phyloP scores from a whole-genome alignment of 1,140 invertebrate species.

The Monochamus saltuarius region DNA sequence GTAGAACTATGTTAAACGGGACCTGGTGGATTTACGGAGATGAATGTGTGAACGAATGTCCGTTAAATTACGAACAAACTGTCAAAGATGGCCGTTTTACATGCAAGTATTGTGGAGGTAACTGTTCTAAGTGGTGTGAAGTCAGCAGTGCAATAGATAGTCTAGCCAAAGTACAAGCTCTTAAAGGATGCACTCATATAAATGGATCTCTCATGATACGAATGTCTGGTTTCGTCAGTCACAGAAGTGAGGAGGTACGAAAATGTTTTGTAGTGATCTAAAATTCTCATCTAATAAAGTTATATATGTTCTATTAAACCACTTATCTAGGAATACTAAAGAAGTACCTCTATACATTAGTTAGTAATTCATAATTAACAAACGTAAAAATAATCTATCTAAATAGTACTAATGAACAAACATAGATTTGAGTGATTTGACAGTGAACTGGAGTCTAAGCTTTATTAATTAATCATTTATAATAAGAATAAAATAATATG shows the following conservation, averaged over 20 bases:
- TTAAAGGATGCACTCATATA: constrained; percentile 83
- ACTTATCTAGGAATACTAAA: too few relatives aligned
- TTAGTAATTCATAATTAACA: too few relatives aligned
- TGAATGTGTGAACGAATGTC: constrained; percentile 53
- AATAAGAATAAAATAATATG: too few relatives aligned
- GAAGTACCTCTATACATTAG: too few relatives aligned
- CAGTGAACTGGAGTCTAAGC: too few relatives aligned
- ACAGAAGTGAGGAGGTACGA: constrained; percentile 6
- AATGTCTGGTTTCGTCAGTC: constrained; percentile 51
- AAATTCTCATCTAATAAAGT: too few relatives aligned
- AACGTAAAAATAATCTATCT: too few relatives aligned
- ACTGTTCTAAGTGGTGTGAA: constrained; percentile 66
- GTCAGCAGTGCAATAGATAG: constrained; percentile 66
- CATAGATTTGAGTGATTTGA: too few relatives aligned
- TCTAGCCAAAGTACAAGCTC: constrained; percentile 67
- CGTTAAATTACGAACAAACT: constrained; percentile 42
- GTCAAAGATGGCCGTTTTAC: constrained; percentile 29
- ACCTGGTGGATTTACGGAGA: constrained; percentile 51
- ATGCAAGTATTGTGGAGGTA: constrained; percentile 57
- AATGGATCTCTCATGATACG: constrained; percentile 77
- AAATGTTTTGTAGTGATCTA: too few relatives aligned
- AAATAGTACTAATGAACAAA: too few relatives aligned
- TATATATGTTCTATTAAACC: too few relatives aligned
- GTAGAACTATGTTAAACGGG: constrained; percentile 47
- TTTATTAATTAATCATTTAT: too few relatives aligned